Conservation (phyloP, 2,797 vertebrate species). For the Anguilla obscura region DNA sequence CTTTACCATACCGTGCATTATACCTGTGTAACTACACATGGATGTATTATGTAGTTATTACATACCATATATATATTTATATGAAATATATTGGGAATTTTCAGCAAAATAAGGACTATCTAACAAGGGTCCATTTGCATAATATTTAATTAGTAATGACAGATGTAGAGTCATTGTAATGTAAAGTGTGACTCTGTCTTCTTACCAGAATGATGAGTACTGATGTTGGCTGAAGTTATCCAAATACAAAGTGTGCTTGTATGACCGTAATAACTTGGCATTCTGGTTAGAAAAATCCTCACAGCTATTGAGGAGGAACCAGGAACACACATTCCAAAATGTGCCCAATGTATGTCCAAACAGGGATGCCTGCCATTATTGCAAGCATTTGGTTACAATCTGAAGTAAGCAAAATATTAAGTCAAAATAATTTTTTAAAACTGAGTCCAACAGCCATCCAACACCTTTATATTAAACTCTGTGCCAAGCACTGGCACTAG, state of each 20-base stretch:
- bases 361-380: background rate
- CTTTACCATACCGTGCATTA: background rate
- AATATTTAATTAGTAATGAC: constrained; percentile 16
- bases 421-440: background rate
- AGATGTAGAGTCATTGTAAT: constrained; percentile 4
- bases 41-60: background rate
- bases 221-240: background rate
- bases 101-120: background rate
- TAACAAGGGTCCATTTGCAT: background rate
- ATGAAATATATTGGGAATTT: background rate
- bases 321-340: background rate
- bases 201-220: constrained; percentile 9
- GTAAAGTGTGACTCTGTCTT: background rate
- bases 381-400: background rate
- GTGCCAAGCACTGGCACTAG: background rate
- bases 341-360: background rate
- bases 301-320: background rate
- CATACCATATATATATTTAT: background rate
- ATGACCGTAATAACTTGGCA: background rate
- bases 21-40: background rate
- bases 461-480: background rate
- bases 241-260: background rate
- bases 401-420: background rate
- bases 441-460: background rate
- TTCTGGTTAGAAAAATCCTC: background rate